These are phyloP conservation scores for Atrichornis clamosus DNA, from an alignment of 2,113 vertebrate species.

Conservation along the genomic window DNA sequence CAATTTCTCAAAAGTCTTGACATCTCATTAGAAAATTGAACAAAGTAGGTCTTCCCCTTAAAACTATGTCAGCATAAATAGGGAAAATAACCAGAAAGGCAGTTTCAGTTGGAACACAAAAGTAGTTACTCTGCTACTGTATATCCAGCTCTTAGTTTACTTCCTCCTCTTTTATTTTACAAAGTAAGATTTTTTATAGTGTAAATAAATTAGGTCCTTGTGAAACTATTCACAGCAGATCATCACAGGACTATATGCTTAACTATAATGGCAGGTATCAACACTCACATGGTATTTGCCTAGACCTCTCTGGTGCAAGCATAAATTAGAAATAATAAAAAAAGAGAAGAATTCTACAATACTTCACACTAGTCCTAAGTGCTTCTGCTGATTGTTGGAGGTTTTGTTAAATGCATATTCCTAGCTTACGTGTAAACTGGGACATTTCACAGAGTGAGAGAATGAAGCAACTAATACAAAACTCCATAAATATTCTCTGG, in stretches of 20 bases:
- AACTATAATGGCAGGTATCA: not conserved
- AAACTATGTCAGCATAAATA: not conserved
- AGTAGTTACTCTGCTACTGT: not conserved
- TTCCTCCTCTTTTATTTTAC: not conserved
- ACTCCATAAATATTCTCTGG: not conserved
- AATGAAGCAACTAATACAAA: not conserved
- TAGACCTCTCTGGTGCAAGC: not conserved
- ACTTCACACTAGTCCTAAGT: not conserved
- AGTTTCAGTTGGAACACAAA: not conserved
- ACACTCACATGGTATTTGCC: not conserved
- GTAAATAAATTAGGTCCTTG: not conserved
- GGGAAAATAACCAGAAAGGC: not conserved
- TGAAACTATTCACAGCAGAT: not conserved
- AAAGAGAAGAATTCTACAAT: not conserved
- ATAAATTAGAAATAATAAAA: not conserved
- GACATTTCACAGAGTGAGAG: not conserved
- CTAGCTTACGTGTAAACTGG: not conserved
- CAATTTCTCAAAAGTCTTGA: constrained; percentile 6
- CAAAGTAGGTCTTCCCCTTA: not conserved
- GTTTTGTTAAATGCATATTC: not conserved
- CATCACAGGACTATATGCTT: not conserved
- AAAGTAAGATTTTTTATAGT: not conserved
- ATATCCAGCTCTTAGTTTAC: not conserved
- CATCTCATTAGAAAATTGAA: not conserved
- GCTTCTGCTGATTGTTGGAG: not conserved